Evolutionary conservation across 2,888 invertebrate species (phyloP), one percentile per base, ranked within the genome.

Genomic region (Sminthurides aquaticus): DNA sequence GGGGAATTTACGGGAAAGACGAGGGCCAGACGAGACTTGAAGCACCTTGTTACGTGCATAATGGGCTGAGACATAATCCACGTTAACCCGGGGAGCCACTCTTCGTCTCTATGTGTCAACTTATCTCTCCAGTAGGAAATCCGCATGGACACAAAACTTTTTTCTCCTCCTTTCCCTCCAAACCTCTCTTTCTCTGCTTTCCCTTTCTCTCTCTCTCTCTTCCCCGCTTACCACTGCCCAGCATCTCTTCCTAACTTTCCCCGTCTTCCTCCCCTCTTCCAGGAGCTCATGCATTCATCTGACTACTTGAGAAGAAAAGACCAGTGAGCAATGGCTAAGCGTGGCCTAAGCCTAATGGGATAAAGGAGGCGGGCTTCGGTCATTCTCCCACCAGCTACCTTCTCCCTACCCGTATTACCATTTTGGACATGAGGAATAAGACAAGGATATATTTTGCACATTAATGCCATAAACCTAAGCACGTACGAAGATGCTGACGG

Each of bases 111-210:
- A 34, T 34, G 43, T 34, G 43, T 11, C 43, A 34, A 34, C 15
- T 34, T 34, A 34, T 34, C 43, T 34, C 5, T 15, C 5, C 20
- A 20, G 52, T 5, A 52, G 20, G 20, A 52, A 15, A 8, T 20
- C 5, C 52, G 5, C 52, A 8, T 52, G 52, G 52, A 52, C 52
- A 52, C 52, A 15, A 52, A 52, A 52, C 52, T 52, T 52, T 52
- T 52, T 52, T 52, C 18, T 52, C 20, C 52, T 8, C 18, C 20
- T 5, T 20, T 8, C 20, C 52, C 52, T n/a, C 43, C 43, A 5
- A 15, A 5, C 22, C 15, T 52, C 20, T 52, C 20, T 52, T 8
- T 20, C 52, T 18, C 52, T 52, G 5, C 52, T 34, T 34, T 34
- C 43, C 43, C 15, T 34, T 34, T 15, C 8, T 5, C 43, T 34